A percentile compares a stretch with the other conserved stretches of the same genome.
phyloP scores from a whole-genome alignment of 2,797 vertebrate species.

The Crenichthys baileyi region DNA sequence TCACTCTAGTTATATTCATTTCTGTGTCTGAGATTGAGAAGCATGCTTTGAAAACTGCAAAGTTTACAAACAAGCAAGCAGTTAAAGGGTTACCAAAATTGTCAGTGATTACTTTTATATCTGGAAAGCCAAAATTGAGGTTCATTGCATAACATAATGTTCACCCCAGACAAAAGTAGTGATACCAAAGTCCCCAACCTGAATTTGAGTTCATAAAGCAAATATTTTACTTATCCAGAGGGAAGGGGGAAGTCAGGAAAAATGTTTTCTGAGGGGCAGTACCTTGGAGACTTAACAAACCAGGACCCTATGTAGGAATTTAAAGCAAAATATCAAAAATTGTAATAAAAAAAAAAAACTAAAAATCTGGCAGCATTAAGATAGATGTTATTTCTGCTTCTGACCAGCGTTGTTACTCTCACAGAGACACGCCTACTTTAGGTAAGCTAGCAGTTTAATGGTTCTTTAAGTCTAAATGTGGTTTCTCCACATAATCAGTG shows the following conservation, averaged over 20 bases:
- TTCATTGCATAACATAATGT: neutral
- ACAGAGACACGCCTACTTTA: neutral
- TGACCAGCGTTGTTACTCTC: neutral
- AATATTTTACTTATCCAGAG: neutral
- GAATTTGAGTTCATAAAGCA: neutral
- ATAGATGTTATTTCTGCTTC: neutral
- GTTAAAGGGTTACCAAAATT: neutral
- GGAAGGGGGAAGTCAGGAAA: neutral
- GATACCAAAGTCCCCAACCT: neutral
- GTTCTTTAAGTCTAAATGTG: neutral
- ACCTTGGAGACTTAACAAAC: no score
- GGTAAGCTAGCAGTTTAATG: neutral
- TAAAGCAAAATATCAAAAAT: neutral
- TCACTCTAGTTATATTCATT: no score
- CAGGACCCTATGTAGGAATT: no score
- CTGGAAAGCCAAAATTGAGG: neutral
- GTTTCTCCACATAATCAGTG: neutral
- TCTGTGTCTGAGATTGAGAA: neutral
- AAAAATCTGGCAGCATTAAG: neutral
- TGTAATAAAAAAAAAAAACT: neutral
- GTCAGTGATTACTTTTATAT: neutral
- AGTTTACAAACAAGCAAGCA: neutral
- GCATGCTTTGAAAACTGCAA: neutral
- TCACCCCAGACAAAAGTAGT: neutral
- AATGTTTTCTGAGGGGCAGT: no score